Evolutionary conservation across 2,888 invertebrate genomes (phyloP).

Genomic region (Hanleya hanleyi): DNA sequence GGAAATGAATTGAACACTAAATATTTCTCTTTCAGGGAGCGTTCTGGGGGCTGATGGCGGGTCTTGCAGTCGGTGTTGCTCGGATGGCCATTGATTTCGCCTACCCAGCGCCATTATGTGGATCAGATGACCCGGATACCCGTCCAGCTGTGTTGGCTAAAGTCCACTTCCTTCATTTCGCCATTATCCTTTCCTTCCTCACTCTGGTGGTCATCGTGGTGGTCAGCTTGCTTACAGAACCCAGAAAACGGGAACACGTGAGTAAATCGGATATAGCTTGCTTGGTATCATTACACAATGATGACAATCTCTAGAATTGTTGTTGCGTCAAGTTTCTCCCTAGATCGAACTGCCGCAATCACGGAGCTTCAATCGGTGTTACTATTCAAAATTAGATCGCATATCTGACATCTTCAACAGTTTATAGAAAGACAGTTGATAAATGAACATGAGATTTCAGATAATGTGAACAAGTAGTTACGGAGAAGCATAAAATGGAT

Average conservation of each 20-base stretch:
- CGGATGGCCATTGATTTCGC: slow-evolving; percentile 76
- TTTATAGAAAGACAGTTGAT: not conserved
- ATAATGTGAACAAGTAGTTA: too few relatives aligned
- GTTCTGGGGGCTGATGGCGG: slow-evolving; percentile 77
- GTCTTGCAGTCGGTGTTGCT: slow-evolving; percentile 73
- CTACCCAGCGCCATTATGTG: slow-evolving; percentile 74
- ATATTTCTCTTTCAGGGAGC: slow-evolving; percentile 74
- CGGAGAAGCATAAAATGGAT: too few relatives aligned
- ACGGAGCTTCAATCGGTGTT: too few relatives aligned
- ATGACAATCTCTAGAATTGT: too few relatives aligned
- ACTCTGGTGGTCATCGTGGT: slow-evolving; percentile 52
- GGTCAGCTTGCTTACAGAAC: slow-evolving; percentile 54
- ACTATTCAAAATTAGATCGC: too few relatives aligned
- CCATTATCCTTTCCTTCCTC: slow-evolving; percentile 59
- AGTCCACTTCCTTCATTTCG: slow-evolving; percentile 68
- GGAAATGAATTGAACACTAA: too few relatives aligned
- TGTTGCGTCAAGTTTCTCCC: too few relatives aligned
- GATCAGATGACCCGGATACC: slow-evolving; percentile 59
- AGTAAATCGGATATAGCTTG: not conserved
- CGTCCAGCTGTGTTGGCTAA: slow-evolving; percentile 51
- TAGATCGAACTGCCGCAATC: too few relatives aligned
- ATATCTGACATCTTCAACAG: not conserved
- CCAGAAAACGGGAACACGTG: slow-evolving; percentile 54
- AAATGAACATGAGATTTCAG: too few relatives aligned
- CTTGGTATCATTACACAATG: too few relatives aligned